phyloP scores from a whole-genome alignment of 2,113 vertebrate species.

The Lampris incognitus region DNA sequence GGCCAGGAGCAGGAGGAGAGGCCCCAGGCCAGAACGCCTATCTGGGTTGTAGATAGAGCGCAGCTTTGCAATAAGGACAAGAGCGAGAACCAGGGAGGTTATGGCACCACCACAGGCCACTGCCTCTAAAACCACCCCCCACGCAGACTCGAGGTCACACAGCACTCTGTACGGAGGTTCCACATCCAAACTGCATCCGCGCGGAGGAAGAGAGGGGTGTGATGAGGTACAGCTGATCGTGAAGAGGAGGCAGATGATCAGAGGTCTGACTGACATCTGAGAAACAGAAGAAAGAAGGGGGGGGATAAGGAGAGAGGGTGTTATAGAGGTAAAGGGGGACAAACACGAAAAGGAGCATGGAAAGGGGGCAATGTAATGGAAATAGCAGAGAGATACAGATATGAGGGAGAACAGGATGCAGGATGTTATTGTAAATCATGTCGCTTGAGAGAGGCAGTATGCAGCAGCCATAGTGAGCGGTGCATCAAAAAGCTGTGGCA shows the following conservation, averaged over 20 bases:
- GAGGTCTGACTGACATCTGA: slow-evolving; percentile 75
- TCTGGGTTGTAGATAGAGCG: slow-evolving; percentile 90
- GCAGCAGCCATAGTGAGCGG: neutral
- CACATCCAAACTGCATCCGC: slow-evolving; percentile 90
- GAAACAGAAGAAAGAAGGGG: slow-evolving; percentile 34
- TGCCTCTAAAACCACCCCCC: slow-evolving; percentile 95
- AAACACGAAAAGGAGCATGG: neutral
- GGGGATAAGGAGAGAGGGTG: slow-evolving; percentile 1
- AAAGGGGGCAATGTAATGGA: too few species aligned
- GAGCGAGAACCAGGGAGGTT: slow-evolving; percentile 86
- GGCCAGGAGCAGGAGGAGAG: slow-evolving; percentile 92
- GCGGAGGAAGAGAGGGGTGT: slow-evolving; percentile 80
- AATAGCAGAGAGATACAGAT: neutral
- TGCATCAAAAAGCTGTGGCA: neutral
- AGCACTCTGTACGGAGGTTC: slow-evolving; percentile 89
- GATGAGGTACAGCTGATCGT: slow-evolving; percentile 84
- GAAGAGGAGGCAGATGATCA: slow-evolving; percentile 86
- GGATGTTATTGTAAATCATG: neutral
- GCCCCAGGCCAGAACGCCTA: slow-evolving; percentile 88
- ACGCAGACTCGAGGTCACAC: slow-evolving; percentile 95
- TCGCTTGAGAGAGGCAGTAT: slow-evolving; percentile 3
- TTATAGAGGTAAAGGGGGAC: slow-evolving; percentile 17
- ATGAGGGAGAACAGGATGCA: neutral
- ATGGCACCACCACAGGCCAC: slow-evolving; percentile 90
- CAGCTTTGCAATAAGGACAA: slow-evolving; percentile 88